Evolutionary conservation across 2,888 invertebrate species (phyloP).

Genomic region (Torymus aiolomorphi): DNA sequence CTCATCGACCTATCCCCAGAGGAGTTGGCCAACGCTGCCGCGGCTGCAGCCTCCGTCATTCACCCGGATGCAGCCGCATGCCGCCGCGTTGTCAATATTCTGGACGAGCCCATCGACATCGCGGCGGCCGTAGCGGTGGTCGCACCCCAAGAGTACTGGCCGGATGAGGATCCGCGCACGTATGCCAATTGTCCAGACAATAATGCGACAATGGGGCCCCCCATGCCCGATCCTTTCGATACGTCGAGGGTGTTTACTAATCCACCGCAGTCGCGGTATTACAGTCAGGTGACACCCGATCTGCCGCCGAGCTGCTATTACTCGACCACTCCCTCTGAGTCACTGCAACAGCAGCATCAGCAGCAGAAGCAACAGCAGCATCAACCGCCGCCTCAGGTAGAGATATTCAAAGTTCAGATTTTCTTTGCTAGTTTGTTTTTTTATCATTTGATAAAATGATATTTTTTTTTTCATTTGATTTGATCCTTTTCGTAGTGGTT

Average conservation of each 20-base stretch:
- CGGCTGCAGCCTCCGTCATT: slow-evolving; percentile 52
- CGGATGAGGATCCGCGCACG: slow-evolving; percentile 66
- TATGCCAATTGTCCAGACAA: slow-evolving; percentile 71
- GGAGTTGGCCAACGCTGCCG: slow-evolving; percentile 70
- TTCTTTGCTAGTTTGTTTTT: not conserved
- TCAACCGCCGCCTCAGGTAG: not conserved
- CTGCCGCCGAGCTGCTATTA: slow-evolving; percentile 46
- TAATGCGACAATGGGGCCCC: slow-evolving; percentile 44
- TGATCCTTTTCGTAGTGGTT: not conserved
- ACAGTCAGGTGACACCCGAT: slow-evolving; percentile 74
- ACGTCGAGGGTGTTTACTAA: slow-evolving; percentile 77
- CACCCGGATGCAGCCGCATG: slow-evolving; percentile 58
- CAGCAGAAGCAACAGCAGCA: slow-evolving; percentile 3
- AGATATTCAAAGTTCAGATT: slow-evolving; percentile 10
- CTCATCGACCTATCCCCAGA: slow-evolving; percentile 86
- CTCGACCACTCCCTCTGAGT: not conserved
- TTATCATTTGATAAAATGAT: not conserved
- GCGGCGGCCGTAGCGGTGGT: slow-evolving; percentile 50
- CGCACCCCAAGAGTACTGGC: slow-evolving; percentile 64
- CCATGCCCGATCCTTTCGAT: slow-evolving; percentile 82
- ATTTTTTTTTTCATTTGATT: not conserved
- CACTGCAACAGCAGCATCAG: not conserved
- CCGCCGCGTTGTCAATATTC: slow-evolving; percentile 71
- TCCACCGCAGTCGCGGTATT: slow-evolving; percentile 72
- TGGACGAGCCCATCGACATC: slow-evolving; percentile 72